Conservation (phyloP, 2,113 vertebrate genomes). For the Salminus brasiliensis region DNA sequence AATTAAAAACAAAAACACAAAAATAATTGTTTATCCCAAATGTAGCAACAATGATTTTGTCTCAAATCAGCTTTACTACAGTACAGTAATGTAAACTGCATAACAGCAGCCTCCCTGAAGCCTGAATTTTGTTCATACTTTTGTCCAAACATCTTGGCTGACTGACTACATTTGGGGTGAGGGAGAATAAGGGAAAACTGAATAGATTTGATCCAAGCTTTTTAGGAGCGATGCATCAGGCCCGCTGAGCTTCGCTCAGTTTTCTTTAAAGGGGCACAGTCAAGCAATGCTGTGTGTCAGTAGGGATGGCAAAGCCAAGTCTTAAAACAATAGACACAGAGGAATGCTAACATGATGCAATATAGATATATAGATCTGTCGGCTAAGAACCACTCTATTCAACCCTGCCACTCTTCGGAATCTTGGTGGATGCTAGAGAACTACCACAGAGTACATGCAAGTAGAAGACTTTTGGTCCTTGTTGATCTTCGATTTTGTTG, state of each 20-base stretch:
- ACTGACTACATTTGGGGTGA: not conserved
- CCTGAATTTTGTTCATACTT: not conserved
- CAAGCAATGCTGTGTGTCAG: not conserved
- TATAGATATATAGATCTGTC: not conserved
- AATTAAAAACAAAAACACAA: no score
- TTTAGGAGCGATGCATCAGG: not conserved
- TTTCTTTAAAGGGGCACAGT: not conserved
- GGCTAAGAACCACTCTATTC: not conserved
- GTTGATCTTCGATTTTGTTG: not conserved
- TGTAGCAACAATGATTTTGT: no score
- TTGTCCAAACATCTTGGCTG: not conserved
- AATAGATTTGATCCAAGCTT: not conserved
- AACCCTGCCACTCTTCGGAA: not conserved
- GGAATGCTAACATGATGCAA: not conserved
- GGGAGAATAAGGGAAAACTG: not conserved
- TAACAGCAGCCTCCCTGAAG: no score
- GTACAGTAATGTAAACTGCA: no score
- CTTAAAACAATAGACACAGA: not conserved
- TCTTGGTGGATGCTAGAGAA: not conserved
- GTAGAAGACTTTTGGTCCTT: not conserved
- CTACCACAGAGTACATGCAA: not conserved
- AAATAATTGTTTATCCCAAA: no score
- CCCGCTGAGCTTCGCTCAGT: not conserved
- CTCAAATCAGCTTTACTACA: no score
- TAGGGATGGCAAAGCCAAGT: not conserved